Conservation (phyloP, 2,888 invertebrate genomes). For the Yponomeuta evonymella region DNA sequence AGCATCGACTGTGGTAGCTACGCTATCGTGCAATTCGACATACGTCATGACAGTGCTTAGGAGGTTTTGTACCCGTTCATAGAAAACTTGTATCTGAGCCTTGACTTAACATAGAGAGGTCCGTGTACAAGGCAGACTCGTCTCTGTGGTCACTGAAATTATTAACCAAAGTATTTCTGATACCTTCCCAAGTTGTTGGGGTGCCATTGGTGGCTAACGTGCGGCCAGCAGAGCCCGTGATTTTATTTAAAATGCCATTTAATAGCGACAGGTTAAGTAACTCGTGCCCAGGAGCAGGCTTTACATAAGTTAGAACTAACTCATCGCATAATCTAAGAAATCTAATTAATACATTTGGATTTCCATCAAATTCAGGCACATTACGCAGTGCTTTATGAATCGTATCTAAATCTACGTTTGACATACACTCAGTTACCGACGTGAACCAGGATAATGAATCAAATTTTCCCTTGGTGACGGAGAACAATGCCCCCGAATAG, state of each 20-base stretch:
- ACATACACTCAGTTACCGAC: neutral
- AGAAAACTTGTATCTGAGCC: too few relatives aligned
- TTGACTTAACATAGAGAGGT: too few relatives aligned
- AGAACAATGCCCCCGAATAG: slow-evolving; percentile 20
- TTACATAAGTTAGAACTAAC: neutral
- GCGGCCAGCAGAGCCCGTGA: neutral
- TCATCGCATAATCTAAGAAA: slow-evolving; percentile 12
- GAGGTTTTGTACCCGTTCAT: too few relatives aligned
- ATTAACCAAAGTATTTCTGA: slow-evolving; percentile 25
- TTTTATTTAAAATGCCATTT: slow-evolving; percentile 10
- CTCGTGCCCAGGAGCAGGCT: neutral
- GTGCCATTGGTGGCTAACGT: slow-evolving; percentile 1
- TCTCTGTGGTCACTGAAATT: slow-evolving; percentile 28
- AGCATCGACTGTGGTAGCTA: slow-evolving; percentile 4
- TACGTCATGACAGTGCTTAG: too few relatives aligned
- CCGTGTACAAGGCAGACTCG: too few relatives aligned
- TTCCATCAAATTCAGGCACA: neutral
- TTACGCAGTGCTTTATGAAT: slow-evolving; percentile 4
- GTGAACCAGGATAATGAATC: neutral
- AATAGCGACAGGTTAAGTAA: neutral
- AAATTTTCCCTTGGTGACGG: slow-evolving; percentile 18
- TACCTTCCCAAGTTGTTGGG: neutral
- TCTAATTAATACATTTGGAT: slow-evolving; percentile 3
- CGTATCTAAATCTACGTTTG: neutral
- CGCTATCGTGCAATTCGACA: too few relatives aligned